These are phyloP conservation scores for Cyanistes caeruleus DNA, from an alignment of 2,113 vertebrate species.

Conservation along the genomic window DNA sequence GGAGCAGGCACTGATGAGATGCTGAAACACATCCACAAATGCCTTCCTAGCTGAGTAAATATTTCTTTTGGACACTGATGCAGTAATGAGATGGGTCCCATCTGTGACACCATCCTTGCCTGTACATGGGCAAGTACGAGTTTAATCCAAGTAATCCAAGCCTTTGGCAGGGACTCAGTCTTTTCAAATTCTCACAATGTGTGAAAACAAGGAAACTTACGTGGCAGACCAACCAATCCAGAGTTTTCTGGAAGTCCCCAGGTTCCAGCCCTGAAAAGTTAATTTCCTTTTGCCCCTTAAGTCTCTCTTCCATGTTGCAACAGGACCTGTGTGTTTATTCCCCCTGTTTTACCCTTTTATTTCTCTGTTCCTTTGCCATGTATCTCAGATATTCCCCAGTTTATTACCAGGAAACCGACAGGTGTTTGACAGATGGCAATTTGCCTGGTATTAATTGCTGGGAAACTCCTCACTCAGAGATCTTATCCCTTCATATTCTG, in stretches of 20 bases:
- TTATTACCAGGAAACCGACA: conserved; percentile 47
- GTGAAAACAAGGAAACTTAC: not conserved
- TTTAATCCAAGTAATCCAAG: conserved; percentile 14
- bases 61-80: conserved; percentile 1
- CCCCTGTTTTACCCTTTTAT: not conserved
- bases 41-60: not conserved
- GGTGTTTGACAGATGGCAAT: conserved; percentile 52
- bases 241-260: not conserved
- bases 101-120: not conserved
- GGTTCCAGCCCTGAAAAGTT: not conserved
- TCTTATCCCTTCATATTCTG: conserved; percentile 44
- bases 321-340: not conserved
- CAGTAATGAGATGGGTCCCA: not conserved
- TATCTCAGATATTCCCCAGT: not conserved
- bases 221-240: not conserved
- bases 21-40: not conserved
- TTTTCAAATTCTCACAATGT: not conserved
- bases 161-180: not conserved
- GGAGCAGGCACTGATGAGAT: not conserved
- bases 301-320: not conserved
- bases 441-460: conserved; percentile 64
- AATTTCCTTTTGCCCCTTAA: conserved; percentile 20
- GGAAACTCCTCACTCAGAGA: conserved; percentile 58
- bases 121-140: not conserved
- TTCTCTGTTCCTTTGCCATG: conserved; percentile 24